These are phyloP conservation scores for Lepidurus apus DNA, from an alignment of 1,140 invertebrate genomes.

Conservation along the genomic window DNA sequence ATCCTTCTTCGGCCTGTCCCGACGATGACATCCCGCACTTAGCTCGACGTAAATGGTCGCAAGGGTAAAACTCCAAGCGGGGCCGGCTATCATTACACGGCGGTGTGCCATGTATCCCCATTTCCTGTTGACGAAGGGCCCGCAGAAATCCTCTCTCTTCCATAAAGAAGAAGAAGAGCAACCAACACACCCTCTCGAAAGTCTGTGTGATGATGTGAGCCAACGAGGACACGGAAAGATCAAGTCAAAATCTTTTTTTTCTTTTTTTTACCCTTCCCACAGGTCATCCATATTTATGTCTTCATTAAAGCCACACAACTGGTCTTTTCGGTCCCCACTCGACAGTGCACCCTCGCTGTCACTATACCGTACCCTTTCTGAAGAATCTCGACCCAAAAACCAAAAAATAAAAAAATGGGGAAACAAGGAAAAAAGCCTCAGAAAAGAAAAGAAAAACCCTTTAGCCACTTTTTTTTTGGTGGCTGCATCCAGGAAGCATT, in stretches of 20 bases:
- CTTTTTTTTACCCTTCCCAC: too few species aligned
- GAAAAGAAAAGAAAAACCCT: not conserved
- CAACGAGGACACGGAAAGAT: too few species aligned
- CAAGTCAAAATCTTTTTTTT: too few species aligned
- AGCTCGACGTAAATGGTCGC: not conserved
- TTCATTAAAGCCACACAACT: slow-evolving; percentile 22
- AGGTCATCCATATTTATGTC: slow-evolving; percentile 11
- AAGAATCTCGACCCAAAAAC: not conserved
- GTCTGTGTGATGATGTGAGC: too few species aligned
- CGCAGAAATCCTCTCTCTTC: too few species aligned
- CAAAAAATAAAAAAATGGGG: not conserved
- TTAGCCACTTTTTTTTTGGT: too few species aligned
- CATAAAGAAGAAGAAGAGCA: too few species aligned
- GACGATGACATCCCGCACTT: not conserved
- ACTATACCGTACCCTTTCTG: not conserved
- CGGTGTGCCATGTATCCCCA: slow-evolving; percentile 13
- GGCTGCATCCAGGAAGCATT: not conserved
- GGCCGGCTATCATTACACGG: slow-evolving; percentile 13
- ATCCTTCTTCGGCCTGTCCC: not conserved
- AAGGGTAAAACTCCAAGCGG: not conserved
- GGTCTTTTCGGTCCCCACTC: not conserved
- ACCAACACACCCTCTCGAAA: too few species aligned
- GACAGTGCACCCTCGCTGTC: not conserved
- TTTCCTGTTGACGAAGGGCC: slow-evolving; percentile 1
- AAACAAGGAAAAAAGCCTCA: not conserved